Percentiles rank a stretch among this genome's conserved stretches.
Conservation (phyloP, 1,140 invertebrate genomes). For the Lordiphosa clarofinis region DNA sequence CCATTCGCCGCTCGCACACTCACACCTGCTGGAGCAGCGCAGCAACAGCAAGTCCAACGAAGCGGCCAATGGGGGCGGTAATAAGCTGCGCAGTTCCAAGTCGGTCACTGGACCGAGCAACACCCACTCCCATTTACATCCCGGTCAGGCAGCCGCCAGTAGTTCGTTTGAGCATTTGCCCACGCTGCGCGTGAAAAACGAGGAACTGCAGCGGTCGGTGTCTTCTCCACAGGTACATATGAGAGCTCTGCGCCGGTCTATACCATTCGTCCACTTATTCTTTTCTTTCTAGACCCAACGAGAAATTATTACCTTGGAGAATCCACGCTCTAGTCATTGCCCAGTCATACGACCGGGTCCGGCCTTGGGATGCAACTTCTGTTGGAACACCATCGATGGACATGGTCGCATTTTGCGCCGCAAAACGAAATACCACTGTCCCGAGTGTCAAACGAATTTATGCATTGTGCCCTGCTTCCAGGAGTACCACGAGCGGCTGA, state of each 20-base stretch:
- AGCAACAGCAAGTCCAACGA: conserved; percentile 26
- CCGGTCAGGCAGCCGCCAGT: conserved; percentile 45
- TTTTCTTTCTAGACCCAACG: conserved; percentile 55
- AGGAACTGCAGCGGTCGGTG: conserved; percentile 82
- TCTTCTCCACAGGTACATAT: conserved; percentile 81
- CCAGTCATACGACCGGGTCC: conserved; percentile 89
- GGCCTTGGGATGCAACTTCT: conserved; percentile 91
- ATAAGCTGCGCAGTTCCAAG: conserved; percentile 64
- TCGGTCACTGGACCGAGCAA: conserved; percentile 45
- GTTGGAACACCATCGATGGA: conserved; percentile 92
- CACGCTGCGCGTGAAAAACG: conserved; percentile 80
- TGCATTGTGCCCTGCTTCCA: conserved; percentile 93
- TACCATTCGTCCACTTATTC: neutral
- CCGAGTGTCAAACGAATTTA: conserved; percentile 91
- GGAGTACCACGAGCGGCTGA: conserved; percentile 85
- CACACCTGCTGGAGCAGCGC: conserved; percentile 43
- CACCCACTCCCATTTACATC: conserved; percentile 54
- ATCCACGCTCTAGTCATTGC: conserved; percentile 84
- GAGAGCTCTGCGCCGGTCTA: too few species aligned
- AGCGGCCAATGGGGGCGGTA: conserved; percentile 37
- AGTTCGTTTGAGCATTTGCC: conserved; percentile 78
- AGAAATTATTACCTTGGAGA: conserved; percentile 78
- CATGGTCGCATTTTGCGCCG: conserved; percentile 88
- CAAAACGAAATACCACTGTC: conserved; percentile 93
- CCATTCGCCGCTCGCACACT: conserved; percentile 11